phyloP scores from a whole-genome alignment of 2,888 invertebrate genomes.

The Phyllotreta striolata region DNA sequence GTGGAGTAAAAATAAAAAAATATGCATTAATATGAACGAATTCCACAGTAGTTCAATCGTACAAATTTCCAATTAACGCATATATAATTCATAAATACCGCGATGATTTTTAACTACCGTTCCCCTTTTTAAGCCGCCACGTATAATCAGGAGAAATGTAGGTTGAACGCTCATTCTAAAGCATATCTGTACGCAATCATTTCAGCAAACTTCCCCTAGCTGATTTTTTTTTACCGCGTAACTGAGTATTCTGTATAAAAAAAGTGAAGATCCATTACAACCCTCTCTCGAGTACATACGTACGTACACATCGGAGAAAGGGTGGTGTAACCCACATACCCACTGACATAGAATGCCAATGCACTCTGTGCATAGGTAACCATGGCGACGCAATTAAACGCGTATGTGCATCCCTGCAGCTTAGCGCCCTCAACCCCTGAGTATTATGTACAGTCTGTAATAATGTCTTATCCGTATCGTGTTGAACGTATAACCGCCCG shows the following conservation, averaged over 20 bases:
- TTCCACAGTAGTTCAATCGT: too few species aligned
- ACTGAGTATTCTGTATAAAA: slow-evolving; percentile 23
- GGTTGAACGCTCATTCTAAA: not conserved
- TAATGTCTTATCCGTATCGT: slow-evolving; percentile 40
- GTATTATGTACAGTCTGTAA: slow-evolving; percentile 45
- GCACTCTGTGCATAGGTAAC: slow-evolving; percentile 46
- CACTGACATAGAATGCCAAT: slow-evolving; percentile 56
- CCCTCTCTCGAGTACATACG: slow-evolving; percentile 36
- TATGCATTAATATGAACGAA: too few species aligned
- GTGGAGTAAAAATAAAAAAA: too few species aligned
- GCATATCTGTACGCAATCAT: slow-evolving; percentile 16
- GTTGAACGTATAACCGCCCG: slow-evolving; percentile 4
- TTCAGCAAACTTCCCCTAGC: slow-evolving; percentile 21
- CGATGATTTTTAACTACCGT: too few species aligned
- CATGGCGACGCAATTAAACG: slow-evolving; percentile 52
- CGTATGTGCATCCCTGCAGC: slow-evolving; percentile 45
- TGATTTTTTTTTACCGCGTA: slow-evolving; percentile 26
- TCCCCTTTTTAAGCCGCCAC: too few species aligned
- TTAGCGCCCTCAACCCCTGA: slow-evolving; percentile 42
- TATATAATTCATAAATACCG: too few species aligned
- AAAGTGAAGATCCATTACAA: slow-evolving; percentile 35
- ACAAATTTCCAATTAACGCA: too few species aligned
- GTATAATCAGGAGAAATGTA: slow-evolving; percentile 3
- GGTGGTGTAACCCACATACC: slow-evolving; percentile 54
- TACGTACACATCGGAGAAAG: slow-evolving; percentile 28